Conservation (phyloP, 2,797 vertebrate genomes). For the Sylvilagus floridanus region DNA sequence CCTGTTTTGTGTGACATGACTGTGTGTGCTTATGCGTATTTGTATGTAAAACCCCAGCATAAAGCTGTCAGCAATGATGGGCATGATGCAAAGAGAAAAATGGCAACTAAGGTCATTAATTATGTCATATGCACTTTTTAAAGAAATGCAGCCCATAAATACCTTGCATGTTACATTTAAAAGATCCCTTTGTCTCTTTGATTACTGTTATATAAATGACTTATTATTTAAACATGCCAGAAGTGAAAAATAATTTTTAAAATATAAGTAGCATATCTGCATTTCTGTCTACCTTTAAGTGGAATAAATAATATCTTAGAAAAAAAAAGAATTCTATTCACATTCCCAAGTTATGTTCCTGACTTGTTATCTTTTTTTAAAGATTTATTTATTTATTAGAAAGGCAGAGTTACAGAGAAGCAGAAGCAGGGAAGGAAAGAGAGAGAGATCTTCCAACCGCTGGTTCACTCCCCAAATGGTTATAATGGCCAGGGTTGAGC, state of each 20-base stretch:
- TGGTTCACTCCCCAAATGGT: no score
- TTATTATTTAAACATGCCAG: constrained; percentile 2
- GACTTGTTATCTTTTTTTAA: neutral
- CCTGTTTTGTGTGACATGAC: neutral
- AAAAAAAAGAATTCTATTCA: neutral
- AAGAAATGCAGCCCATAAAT: neutral
- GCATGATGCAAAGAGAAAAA: neutral
- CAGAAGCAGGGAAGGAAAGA: no score
- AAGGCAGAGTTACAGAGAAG: no score
- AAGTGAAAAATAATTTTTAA: constrained; percentile 25
- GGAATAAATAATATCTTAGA: neutral
- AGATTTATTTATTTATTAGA: no score
- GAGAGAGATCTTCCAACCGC: no score
- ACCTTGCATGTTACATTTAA: neutral
- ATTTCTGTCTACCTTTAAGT: neutral
- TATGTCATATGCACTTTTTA: neutral
- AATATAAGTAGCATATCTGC: neutral
- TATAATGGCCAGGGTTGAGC: no score
- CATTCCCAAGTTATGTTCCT: neutral
- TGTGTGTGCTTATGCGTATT: neutral
- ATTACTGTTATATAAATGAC: neutral
- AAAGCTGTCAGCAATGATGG: neutral
- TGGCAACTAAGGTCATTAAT: neutral
- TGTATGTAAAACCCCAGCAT: neutral
- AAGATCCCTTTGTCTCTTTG: neutral